Base-by-base conservation (phyloP, 2,797 vertebrate species). In the Sandelia bainsii region DNA sequence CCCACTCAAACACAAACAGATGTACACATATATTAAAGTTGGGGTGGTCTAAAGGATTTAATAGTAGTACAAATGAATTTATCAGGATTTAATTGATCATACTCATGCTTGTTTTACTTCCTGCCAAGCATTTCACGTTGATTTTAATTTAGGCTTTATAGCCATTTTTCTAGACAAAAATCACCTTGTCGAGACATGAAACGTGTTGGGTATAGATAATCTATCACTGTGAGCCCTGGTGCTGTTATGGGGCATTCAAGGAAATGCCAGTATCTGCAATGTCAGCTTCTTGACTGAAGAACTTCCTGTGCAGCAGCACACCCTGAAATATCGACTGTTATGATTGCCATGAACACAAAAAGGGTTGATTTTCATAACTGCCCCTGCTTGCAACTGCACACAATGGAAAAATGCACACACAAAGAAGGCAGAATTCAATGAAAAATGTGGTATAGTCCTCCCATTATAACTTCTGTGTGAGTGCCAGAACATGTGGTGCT, bases 1-100 rank as follows among this genome's bases (percentile, higher is more conserved):
- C 77, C 75, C 78, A 68, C 70, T 69, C 48, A 63, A 34, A 78
- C 59, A 73, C 46, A 68, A 52, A 79, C 16, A 71, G 1, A 66
- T 0, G n/a, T 10, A 49, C 1, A 46, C 62, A 76, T 20, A 65
- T 57, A 46, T 2, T 58, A 8, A 17, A 2, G 6, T 13, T 27
- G n/a, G 5, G 62, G 32, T 27, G 34, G 27, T 67, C 42, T 37
- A 20, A 65, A 67, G 42, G 23, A 6, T 66, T 45, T 40, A 48
- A 68, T 42, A 39, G 3, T 22, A 13, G 5, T 32, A 29, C 40
- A 59, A 8, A 44, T 37, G 1, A 16, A 46, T 29, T 50, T 0
- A 32, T 54, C 49, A 32, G 13, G 34, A 42, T 61, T 50, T 23
- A 22, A 42, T 56, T 7, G n/a, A 19, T 58, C 49, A 59, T 9